phyloP scores from a whole-genome alignment of 2,888 invertebrate species.

The Mimumesa dahlbomi region DNA sequence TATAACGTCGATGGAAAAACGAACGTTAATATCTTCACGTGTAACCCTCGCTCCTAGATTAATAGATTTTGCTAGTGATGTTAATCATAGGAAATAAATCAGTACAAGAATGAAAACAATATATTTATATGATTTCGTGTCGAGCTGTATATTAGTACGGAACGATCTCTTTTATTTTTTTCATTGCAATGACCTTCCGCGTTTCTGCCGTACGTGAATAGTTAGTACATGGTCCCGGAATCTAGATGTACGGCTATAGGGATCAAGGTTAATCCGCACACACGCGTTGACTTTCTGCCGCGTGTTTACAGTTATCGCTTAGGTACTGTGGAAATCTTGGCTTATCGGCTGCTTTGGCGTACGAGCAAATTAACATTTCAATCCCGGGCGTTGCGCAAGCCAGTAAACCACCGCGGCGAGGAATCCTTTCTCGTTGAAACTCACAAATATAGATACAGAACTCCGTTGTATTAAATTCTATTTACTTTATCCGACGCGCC shows the following conservation, averaged over 20 bases:
- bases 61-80: too few species aligned
- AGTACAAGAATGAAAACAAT: too few species aligned
- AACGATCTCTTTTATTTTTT: too few species aligned
- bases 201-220: slow-evolving; percentile 7
- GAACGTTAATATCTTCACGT: too few species aligned
- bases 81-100: too few species aligned
- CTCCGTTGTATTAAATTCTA: too few species aligned
- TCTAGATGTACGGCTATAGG: slow-evolving; percentile 7
- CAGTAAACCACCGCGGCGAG: slow-evolving; percentile 6
- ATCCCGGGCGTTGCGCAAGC: slow-evolving; percentile 31
- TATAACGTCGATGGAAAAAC: too few species aligned
- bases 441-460: too few species aligned
- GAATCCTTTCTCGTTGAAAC: slow-evolving; percentile 9
- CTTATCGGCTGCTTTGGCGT: slow-evolving; percentile 27
- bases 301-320: slow-evolving; percentile 36
- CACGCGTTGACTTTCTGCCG: slow-evolving; percentile 24
- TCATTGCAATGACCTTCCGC: slow-evolving; percentile 16
- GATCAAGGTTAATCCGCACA: slow-evolving; percentile 45
- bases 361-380: slow-evolving; percentile 46
- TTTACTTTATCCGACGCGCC: too few species aligned
- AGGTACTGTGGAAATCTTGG: slow-evolving; percentile 15
- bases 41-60: too few species aligned
- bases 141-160: too few species aligned
- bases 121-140: too few species aligned
- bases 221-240: slow-evolving; percentile 8